Conservation (phyloP, 2,113 vertebrate genomes). For the Leucoraja erinaceus region DNA sequence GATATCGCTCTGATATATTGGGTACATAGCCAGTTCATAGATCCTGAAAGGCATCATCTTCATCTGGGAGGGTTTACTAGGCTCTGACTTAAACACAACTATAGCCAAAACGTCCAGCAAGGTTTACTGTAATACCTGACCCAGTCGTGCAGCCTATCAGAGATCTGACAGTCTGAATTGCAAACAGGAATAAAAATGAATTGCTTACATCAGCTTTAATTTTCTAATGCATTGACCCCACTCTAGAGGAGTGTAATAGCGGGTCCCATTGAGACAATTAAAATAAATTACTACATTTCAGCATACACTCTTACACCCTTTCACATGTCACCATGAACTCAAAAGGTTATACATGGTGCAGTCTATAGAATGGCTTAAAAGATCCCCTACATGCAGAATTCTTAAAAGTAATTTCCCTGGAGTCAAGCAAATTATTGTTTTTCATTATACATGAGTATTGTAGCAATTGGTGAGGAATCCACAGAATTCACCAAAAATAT, state of each 20-base stretch:
- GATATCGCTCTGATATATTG: not conserved
- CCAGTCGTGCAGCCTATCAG: not conserved
- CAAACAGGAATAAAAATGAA: slow-evolving; percentile 76
- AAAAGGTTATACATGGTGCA: slow-evolving; percentile 72
- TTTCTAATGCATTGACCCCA: slow-evolving; percentile 82
- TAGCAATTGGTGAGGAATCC: not conserved
- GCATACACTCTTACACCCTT: slow-evolving; percentile 69
- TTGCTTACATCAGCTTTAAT: slow-evolving; percentile 73
- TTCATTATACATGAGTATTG: not conserved
- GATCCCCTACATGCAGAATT: slow-evolving; percentile 22
- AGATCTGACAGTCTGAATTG: slow-evolving; percentile 61
- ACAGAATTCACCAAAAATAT: slow-evolving; percentile 7
- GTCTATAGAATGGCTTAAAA: slow-evolving; percentile 58
- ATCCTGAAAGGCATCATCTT: not conserved
- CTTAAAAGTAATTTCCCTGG: not conserved
- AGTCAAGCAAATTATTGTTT: not conserved
- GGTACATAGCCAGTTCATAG: not conserved
- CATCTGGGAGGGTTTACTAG: not conserved
- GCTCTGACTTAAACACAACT: no score
- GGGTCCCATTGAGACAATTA: slow-evolving; percentile 82
- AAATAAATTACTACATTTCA: slow-evolving; percentile 82
- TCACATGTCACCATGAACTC: slow-evolving; percentile 82
- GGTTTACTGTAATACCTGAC: not conserved
- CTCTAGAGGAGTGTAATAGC: slow-evolving; percentile 70
- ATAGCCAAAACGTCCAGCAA: not conserved